Percentiles rank a stretch among this genome's conserved stretches.
Conservation (phyloP, 2,888 invertebrate genomes). For the Drosophila vallismaia region DNA sequence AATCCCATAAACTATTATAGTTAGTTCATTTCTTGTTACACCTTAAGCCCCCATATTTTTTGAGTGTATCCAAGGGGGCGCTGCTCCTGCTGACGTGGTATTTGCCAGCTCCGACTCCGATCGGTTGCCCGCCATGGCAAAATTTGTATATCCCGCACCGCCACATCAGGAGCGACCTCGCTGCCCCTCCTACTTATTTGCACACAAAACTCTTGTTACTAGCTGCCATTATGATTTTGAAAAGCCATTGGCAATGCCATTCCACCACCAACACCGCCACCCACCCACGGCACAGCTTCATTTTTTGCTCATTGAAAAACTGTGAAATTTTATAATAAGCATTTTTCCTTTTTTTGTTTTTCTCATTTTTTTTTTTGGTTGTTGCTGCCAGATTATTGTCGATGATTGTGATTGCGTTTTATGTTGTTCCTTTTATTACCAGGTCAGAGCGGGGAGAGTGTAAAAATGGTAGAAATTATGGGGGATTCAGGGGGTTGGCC, state of each 20-base stretch:
- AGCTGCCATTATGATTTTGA: slow-evolving; percentile 83
- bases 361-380: slow-evolving; percentile 56
- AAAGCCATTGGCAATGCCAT: slow-evolving; percentile 77
- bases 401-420: slow-evolving; percentile 81
- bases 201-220: slow-evolving; percentile 82
- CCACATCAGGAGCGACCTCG: not conserved
- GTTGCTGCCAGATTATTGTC: slow-evolving; percentile 79
- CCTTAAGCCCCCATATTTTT: not conserved
- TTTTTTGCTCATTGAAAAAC: slow-evolving; percentile 78
- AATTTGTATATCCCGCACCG: slow-evolving; percentile 7
- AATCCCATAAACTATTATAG: too few relatives aligned
- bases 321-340: slow-evolving; percentile 83
- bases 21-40: not conserved
- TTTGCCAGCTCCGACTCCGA: slow-evolving; percentile 67
- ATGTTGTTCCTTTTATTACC: slow-evolving; percentile 76
- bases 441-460: slow-evolving; percentile 32
- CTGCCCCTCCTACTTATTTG: slow-evolving; percentile 60
- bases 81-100: slow-evolving; percentile 70
- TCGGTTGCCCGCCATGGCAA: slow-evolving; percentile 44
- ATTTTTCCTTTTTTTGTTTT: slow-evolving; percentile 64
- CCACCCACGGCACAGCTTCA: slow-evolving; percentile 14
- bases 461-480: slow-evolving; percentile 11
- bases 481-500: slow-evolving; percentile 1
- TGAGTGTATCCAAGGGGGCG: not conserved
- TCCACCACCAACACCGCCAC: slow-evolving; percentile 29